phyloP scores from a whole-genome alignment of 2,113 vertebrate genomes.

The Scytalopus superciliaris region DNA sequence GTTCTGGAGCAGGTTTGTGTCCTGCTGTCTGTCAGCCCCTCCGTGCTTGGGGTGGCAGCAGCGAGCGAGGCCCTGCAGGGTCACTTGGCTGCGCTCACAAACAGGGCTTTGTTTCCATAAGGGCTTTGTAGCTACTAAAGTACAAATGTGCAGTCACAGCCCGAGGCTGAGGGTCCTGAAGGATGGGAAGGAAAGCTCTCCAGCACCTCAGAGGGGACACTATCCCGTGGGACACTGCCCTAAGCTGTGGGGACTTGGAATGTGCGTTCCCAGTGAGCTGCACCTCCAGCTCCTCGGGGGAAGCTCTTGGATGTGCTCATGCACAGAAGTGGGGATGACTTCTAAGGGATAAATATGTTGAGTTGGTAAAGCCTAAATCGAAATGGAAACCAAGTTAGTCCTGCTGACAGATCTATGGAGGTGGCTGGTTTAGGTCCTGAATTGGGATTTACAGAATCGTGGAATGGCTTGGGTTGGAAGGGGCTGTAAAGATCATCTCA shows the following conservation, averaged over 20 bases:
- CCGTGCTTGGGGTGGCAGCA: neutral
- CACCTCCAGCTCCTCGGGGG: too few species aligned
- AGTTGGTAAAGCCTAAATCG: neutral
- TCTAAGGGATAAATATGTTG: neutral
- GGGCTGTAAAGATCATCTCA: neutral
- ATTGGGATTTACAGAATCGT: neutral
- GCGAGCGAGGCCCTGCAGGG: neutral
- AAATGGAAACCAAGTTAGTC: neutral
- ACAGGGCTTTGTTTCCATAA: neutral
- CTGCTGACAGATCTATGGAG: accelerated
- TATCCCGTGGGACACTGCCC: neutral
- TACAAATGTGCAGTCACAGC: neutral
- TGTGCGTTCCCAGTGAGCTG: neutral
- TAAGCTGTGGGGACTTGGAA: too few species aligned
- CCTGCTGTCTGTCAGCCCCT: neutral
- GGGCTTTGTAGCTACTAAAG: neutral
- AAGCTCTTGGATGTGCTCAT: neutral
- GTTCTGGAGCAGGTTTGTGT: neutral
- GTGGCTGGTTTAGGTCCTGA: neutral
- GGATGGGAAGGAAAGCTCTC: neutral
- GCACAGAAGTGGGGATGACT: neutral
- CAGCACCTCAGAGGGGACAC: too few species aligned
- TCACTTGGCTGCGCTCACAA: neutral
- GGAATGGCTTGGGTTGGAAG: neutral
- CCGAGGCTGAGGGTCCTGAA: too few species aligned